A percentile compares a stretch with the other conserved stretches of the same genome.
Conservation (phyloP, 35 echinoderm and acorn worm species). For the Hemicentrotus pulcherrimus region DNA sequence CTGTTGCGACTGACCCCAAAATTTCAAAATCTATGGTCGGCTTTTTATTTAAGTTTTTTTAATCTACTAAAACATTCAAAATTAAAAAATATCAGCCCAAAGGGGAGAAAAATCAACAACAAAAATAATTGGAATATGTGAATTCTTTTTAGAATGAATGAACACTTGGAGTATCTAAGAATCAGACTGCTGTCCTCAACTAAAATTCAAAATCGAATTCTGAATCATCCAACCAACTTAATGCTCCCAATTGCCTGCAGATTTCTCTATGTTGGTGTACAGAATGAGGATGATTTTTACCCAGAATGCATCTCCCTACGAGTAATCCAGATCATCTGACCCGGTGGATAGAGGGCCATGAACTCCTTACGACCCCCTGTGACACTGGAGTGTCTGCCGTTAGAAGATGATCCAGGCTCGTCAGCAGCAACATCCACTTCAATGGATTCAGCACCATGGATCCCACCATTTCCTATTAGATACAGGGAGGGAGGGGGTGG, state of each 20-base stretch:
- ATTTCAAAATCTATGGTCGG: too few species aligned
- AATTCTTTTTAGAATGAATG: too few species aligned
- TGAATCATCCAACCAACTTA: too few species aligned
- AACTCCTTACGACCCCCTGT: background rate
- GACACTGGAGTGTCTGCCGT: background rate
- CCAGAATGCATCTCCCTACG: conserved; percentile 33
- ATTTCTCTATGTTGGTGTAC: background rate
- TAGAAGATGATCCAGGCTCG: background rate
- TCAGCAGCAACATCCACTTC: background rate
- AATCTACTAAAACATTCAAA: too few species aligned
- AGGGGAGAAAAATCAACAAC: too few species aligned
- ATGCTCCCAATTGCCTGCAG: too few species aligned
- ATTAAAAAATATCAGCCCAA: too few species aligned
- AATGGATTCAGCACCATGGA: background rate
- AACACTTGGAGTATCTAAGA: too few species aligned
- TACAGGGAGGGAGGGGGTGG: background rate
- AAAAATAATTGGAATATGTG: too few species aligned
- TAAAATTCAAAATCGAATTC: background rate
- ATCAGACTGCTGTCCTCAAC: background rate
- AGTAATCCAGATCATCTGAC: conserved; percentile 44
- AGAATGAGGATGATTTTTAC: background rate
- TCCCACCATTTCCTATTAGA: background rate
- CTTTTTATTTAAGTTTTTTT: too few species aligned
- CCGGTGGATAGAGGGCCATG: conserved; percentile 34
- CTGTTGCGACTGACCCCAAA: too few species aligned